Conservation (phyloP, 2,797 vertebrate genomes). For the Pogonophryne albipinna region DNA sequence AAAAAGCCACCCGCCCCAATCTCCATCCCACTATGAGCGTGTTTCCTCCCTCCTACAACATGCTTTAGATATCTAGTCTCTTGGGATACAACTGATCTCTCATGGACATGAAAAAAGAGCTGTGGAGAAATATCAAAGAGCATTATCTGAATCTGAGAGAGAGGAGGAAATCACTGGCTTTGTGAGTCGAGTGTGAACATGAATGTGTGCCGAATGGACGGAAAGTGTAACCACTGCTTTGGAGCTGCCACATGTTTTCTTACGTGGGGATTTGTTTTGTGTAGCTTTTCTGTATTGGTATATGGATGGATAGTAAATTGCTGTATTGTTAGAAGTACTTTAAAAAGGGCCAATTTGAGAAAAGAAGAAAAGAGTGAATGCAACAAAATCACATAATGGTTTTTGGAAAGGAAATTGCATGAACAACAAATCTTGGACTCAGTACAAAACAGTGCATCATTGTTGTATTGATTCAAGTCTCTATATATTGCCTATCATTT, state of each 20-base stretch:
- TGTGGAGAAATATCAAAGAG: constrained; percentile 72
- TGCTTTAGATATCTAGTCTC: constrained; percentile 49
- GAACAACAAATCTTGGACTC: neutral
- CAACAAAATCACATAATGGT: constrained; percentile 12
- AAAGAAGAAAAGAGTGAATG: too few relatives aligned
- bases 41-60: constrained; percentile 51
- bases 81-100: constrained; percentile 59
- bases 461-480: constrained; percentile 16
- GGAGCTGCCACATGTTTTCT: constrained; percentile 34
- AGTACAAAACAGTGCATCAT: neutral
- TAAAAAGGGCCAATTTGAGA: constrained; percentile 2
- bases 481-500: neutral
- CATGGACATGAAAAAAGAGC: constrained; percentile 64
- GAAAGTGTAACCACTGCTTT: constrained; percentile 44
- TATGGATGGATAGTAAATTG: neutral
- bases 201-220: constrained; percentile 54
- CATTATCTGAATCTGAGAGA: constrained; percentile 68
- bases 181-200: constrained; percentile 60
- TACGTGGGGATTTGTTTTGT: neutral
- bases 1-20: constrained; percentile 1
- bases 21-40: constrained; percentile 19
- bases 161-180: constrained; percentile 46
- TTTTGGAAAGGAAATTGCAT: neutral
- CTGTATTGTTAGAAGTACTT: neutral
- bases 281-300: constrained; percentile 10